These are phyloP conservation scores for Limnothrissa miodon DNA, from an alignment of 2,113 vertebrate genomes.

Conservation along the genomic window DNA sequence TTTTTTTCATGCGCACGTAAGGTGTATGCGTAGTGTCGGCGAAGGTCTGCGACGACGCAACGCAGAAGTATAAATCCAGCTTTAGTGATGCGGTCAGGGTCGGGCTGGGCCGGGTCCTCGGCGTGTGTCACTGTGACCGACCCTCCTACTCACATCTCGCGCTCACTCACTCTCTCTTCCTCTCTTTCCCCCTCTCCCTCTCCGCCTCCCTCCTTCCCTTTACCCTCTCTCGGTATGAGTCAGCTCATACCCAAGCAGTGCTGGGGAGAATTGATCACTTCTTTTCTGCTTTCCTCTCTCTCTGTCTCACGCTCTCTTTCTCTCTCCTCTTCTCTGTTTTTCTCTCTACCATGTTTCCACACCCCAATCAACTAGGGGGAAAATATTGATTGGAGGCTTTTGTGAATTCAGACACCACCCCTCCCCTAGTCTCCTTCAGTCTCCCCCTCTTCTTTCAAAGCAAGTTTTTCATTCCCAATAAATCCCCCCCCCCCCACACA, in stretches of 20 bases:
- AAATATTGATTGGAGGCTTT: conserved; percentile 35
- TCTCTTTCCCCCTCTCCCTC: neutral
- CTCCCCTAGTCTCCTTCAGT: neutral
- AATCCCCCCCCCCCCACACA: neutral
- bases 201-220: neutral
- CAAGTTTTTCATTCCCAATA: neutral
- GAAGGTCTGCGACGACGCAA: no score
- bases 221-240: conserved; percentile 26
- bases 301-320: neutral
- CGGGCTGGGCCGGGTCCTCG: neutral
- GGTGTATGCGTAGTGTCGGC: no score
- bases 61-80: no score
- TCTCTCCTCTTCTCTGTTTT: neutral
- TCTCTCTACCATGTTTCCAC: neutral
- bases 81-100: neutral
- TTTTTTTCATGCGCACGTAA: no score
- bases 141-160: neutral
- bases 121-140: conserved; percentile 26
- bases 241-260: neutral
- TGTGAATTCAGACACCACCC: conserved; percentile 19
- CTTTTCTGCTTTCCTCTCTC: neutral
- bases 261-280: neutral
- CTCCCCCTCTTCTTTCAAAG: neutral
- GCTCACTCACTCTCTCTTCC: neutral
- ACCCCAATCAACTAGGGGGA: conserved; percentile 38